A percentile compares a stretch with the other conserved stretches of the same genome.
phyloP scores from a whole-genome alignment of 1,140 invertebrate species.

The Sminthurides bifidus region DNA sequence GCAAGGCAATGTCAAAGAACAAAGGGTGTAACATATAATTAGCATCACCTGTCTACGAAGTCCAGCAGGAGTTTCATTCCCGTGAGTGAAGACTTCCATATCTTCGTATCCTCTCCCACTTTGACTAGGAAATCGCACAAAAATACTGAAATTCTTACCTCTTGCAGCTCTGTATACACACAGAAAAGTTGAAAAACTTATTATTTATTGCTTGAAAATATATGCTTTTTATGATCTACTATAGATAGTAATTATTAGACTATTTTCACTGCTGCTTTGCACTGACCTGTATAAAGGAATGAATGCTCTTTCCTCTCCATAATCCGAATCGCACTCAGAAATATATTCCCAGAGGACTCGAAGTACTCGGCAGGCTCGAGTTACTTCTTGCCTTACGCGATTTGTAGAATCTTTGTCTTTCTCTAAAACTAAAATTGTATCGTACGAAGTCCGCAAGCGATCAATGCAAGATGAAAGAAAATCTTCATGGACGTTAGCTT shows the following conservation, averaged over 20 bases:
- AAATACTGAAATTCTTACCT: slow-evolving; percentile 76
- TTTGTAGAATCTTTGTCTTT: slow-evolving; percentile 44
- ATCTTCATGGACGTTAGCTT: slow-evolving; percentile 74
- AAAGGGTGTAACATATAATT: slow-evolving; percentile 38
- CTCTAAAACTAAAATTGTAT: slow-evolving; percentile 50
- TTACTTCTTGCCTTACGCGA: slow-evolving; percentile 56
- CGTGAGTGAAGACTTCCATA: slow-evolving; percentile 83
- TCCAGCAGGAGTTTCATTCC: slow-evolving; percentile 79
- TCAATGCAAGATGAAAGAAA: slow-evolving; percentile 83
- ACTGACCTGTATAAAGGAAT: slow-evolving; percentile 67
- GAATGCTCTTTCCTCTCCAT: slow-evolving; percentile 76
- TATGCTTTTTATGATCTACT: not conserved
- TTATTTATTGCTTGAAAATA: not conserved
- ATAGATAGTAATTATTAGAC: not conserved
- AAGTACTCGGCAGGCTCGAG: slow-evolving; percentile 83
- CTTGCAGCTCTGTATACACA: slow-evolving; percentile 56
- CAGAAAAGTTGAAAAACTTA: not conserved
- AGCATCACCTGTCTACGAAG: slow-evolving; percentile 63
- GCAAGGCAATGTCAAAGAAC: not conserved
- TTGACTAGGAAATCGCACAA: slow-evolving; percentile 79
- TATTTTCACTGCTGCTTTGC: not conserved
- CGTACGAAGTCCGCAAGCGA: slow-evolving; percentile 68
- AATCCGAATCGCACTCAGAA: slow-evolving; percentile 86
- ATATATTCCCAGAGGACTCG: slow-evolving; percentile 92
- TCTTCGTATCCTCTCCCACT: slow-evolving; percentile 74